A percentile compares a stretch with the other conserved stretches of the same genome.
These are phyloP conservation scores for Synanthedon myopaeformis DNA, from an alignment of 2,888 invertebrate genomes.

Conservation along the genomic window DNA sequence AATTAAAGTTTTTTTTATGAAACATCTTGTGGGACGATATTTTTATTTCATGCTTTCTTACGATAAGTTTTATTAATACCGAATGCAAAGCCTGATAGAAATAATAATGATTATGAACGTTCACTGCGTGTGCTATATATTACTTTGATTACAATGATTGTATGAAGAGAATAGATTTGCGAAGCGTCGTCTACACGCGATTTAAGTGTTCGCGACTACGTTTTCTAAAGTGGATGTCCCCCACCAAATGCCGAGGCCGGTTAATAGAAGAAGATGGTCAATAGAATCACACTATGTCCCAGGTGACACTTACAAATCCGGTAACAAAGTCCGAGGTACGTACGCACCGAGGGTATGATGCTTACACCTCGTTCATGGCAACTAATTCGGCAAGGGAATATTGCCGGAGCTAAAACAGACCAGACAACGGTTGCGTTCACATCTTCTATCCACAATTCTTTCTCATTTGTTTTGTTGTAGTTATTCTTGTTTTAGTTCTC, in stretches of 20 bases:
- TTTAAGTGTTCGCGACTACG: slow-evolving; percentile 21
- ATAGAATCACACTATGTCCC: slow-evolving; percentile 23
- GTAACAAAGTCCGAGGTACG: slow-evolving; percentile 35
- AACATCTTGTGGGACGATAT: background rate
- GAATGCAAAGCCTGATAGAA: slow-evolving; percentile 27
- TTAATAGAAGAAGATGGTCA: slow-evolving; percentile 30
- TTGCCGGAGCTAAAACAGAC: slow-evolving; percentile 60
- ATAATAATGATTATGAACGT: slow-evolving; percentile 22
- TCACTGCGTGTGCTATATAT: slow-evolving; percentile 16
- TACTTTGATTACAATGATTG: slow-evolving; percentile 38
- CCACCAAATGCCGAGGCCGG: slow-evolving; percentile 24
- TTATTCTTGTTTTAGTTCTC: no score
- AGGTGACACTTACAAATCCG: slow-evolving; percentile 52
- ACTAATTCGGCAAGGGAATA: slow-evolving; percentile 63
- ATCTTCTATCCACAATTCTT: background rate
- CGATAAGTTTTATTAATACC: slow-evolving; percentile 5
- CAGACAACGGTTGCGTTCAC: slow-evolving; percentile 39
- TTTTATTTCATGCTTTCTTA: slow-evolving; percentile 9
- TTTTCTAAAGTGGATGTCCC: slow-evolving; percentile 1
- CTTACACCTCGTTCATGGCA: slow-evolving; percentile 55
- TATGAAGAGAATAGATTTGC: slow-evolving; percentile 20
- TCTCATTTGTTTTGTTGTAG: background rate
- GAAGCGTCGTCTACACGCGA: slow-evolving; percentile 28
- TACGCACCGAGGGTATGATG: slow-evolving; percentile 24
- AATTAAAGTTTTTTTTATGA: background rate